phyloP scores from a whole-genome alignment of 2,888 invertebrate genomes.

The Craniophora ligustri region DNA sequence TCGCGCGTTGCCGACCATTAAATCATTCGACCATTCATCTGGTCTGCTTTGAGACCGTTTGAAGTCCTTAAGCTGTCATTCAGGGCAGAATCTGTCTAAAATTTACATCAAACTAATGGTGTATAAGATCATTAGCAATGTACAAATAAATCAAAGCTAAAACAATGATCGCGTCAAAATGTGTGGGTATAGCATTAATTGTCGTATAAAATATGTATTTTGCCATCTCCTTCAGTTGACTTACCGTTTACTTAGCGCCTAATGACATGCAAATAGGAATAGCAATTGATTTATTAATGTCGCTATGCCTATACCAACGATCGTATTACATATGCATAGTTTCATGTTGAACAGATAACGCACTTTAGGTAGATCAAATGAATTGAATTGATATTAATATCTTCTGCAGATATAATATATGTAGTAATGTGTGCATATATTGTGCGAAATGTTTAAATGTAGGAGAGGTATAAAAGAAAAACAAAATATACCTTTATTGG shows the following conservation, averaged over 20 bases:
- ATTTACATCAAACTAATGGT: slow-evolving; percentile 25
- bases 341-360: not conserved
- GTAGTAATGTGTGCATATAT: no score
- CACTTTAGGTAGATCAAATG: not conserved
- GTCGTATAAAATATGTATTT: slow-evolving; percentile 54
- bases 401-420: no score
- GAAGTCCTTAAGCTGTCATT: not conserved
- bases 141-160: slow-evolving; percentile 15
- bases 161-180: slow-evolving; percentile 10
- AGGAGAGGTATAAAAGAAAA: no score
- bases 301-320: slow-evolving; percentile 5
- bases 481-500: no score
- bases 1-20: no score
- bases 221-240: slow-evolving; percentile 46
- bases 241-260: slow-evolving; percentile 44
- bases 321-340: not conserved
- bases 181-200: slow-evolving; percentile 42
- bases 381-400: not conserved
- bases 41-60: not conserved
- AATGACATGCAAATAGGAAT: slow-evolving; percentile 53
- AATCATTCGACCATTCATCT: no score
- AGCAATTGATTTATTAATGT: slow-evolving; percentile 48
- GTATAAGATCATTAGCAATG: slow-evolving; percentile 26
- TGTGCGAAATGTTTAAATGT: no score
- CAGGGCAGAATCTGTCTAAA: slow-evolving; percentile 11